Base-by-base conservation (phyloP, 2,888 invertebrate species). In the Synergus itoensis region DNA sequence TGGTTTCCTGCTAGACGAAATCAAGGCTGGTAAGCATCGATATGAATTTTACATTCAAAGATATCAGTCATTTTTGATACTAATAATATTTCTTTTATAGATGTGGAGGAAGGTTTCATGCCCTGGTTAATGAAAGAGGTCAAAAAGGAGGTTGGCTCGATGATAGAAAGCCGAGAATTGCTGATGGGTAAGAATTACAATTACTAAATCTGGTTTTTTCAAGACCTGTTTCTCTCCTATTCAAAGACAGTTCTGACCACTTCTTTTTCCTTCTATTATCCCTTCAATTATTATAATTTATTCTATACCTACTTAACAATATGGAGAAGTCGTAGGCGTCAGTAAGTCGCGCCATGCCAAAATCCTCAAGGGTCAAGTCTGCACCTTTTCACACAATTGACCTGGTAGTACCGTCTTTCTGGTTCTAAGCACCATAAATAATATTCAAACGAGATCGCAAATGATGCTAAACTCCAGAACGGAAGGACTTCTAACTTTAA, bases 51-150 rank as follows among this genome's bases (percentile, higher is more conserved):
- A 7, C 36, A 36, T 36, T 57, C 5, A 7, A 4, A 76, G 77
- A 76, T n/a, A 21, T 7, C 4, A 65, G 9, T 64, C 18, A 76
- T 41, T 36, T n/a, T 1, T 28, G 40, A 0, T 8, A 63, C 45
- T 21, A 14, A 62, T 9, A 69, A 28, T 62, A 43, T 76, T 69
- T 57, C 64, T 77, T 81, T 69, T 14, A 60, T 93, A 95, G 96
- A 96, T 81, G 94, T 96, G 53, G 96, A 96, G 88, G 95, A 97
- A 86, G 95, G 95, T 78, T 97, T 97, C 93, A 95, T 97, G 94
- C 97, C 98, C 76, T 98, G 98, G 98, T 93, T 98, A 85, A 95
- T 96, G 93, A 94, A 94, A 77, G 96, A 97, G 92, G 97, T 98
- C 73, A 95, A 96, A 76, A 93, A 94, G 81, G 97, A 98, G 93